phyloP scores from a whole-genome alignment of 2,888 invertebrate genomes.

The Therioaphis trifolii region DNA sequence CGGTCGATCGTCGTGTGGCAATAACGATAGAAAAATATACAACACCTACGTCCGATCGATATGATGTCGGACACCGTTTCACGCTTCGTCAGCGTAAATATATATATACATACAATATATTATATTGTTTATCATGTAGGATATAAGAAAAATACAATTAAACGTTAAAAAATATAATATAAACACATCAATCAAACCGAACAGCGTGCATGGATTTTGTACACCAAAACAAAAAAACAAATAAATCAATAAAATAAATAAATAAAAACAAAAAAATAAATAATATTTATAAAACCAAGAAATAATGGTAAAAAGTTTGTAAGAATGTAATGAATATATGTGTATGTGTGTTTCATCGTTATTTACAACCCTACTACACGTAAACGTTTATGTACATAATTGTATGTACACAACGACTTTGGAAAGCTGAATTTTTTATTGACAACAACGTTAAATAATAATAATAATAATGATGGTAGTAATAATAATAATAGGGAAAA shows the following conservation, averaged over 20 bases:
- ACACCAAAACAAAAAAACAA: slow-evolving; percentile 27
- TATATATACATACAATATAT: too few relatives aligned
- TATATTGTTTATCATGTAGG: neutral
- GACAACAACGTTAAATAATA: neutral
- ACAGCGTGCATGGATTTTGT: slow-evolving; percentile 61
- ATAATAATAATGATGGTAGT: slow-evolving; percentile 28
- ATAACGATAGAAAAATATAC: neutral
- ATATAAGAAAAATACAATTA: slow-evolving; percentile 2
- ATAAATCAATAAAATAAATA: neutral
- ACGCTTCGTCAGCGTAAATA: too few relatives aligned
- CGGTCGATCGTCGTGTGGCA: neutral
- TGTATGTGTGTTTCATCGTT: slow-evolving; percentile 46
- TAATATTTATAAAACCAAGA: slow-evolving; percentile 31
- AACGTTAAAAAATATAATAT: slow-evolving; percentile 1
- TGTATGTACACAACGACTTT: slow-evolving; percentile 58
- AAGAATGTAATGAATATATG: slow-evolving; percentile 30
- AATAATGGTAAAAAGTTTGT: slow-evolving; percentile 24
- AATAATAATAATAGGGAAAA: slow-evolving; percentile 23
- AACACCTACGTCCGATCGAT: too few relatives aligned
- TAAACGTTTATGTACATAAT: slow-evolving; percentile 25
- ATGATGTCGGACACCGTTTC: too few relatives aligned
- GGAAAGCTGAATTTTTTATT: slow-evolving; percentile 58
- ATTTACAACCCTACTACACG: slow-evolving; percentile 55
- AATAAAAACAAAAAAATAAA: slow-evolving; percentile 11
- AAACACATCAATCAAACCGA: slow-evolving; percentile 54